Percentiles rank a stretch among this genome's conserved stretches.
phyloP scores from a whole-genome alignment of 2,797 vertebrate species.

The Moxostoma hubbsi region DNA sequence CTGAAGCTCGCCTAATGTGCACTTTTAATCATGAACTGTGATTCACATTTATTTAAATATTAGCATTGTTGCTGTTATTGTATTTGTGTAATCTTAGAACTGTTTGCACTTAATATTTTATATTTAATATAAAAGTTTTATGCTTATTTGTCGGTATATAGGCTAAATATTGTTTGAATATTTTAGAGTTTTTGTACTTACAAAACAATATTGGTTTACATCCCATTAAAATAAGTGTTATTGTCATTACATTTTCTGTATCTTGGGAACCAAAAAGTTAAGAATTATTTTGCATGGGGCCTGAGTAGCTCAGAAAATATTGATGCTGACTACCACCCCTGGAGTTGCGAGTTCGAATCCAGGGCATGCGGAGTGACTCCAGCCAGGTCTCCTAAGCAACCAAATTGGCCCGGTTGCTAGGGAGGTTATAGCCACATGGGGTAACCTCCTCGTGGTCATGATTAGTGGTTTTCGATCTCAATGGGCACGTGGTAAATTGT shows the following conservation, averaged over 20 bases:
- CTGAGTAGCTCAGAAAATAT: too few species aligned
- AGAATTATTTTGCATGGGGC: not conserved
- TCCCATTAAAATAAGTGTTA: conserved; percentile 36
- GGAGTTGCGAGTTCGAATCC: too few species aligned
- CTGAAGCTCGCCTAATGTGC: conserved; percentile 7
- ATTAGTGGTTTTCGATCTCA: too few species aligned
- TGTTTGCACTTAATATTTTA: conserved; percentile 43
- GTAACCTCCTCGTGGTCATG: too few species aligned
- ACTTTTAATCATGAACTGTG: conserved; percentile 35
- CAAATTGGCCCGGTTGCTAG: too few species aligned
- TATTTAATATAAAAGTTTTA: too few species aligned
- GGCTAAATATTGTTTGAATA: not conserved
- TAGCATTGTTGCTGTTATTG: conserved; percentile 1
- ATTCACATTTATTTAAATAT: conserved; percentile 9
- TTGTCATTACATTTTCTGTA: conserved; percentile 2
- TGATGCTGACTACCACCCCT: too few species aligned
- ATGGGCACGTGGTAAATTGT: too few species aligned
- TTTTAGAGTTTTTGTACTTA: conserved; percentile 9
- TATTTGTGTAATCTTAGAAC: conserved; percentile 26
- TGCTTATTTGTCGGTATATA: conserved; percentile 13
- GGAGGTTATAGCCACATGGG: too few species aligned
- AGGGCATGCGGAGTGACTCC: too few species aligned
- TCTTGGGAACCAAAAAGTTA: not conserved
- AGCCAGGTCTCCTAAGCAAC: too few species aligned
- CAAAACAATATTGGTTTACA: conserved; percentile 28